These are phyloP conservation scores for Spinus pinus DNA, from an alignment of 2,797 vertebrate genomes.

Conservation along the genomic window DNA sequence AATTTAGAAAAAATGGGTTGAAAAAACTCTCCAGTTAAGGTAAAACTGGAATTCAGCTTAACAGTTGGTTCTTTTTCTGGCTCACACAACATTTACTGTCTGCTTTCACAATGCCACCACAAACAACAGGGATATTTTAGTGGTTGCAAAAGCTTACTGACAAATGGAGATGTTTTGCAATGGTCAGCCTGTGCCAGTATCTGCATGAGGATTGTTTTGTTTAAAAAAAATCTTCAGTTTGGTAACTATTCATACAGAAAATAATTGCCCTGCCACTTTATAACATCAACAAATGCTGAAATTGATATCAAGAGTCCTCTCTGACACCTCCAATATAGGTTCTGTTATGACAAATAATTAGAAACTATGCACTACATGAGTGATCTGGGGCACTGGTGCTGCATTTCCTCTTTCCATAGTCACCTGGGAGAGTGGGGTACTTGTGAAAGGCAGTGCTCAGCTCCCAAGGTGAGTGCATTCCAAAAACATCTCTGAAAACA, in stretches of 20 bases:
- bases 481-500: neutral
- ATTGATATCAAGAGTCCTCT: neutral
- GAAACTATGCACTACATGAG: neutral
- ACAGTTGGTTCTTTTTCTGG: neutral
- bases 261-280: neutral
- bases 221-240: neutral
- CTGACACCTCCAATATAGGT: neutral
- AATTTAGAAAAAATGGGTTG: neutral
- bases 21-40: neutral
- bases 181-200: neutral
- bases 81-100: neutral
- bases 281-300: neutral
- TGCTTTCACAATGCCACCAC: neutral
- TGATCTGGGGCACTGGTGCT: neutral
- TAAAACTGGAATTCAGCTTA: neutral
- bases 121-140: neutral
- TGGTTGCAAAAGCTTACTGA: neutral
- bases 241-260: neutral
- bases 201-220: neutral
- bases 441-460: neutral
- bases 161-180: constrained; percentile 11
- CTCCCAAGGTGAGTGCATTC: neutral
- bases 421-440: neutral
- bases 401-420: neutral
- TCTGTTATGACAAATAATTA: neutral